Evolutionary conservation across 2,888 invertebrate species (phyloP), one percentile per base, ranked within the genome.

Genomic region (Ophraella communa): DNA sequence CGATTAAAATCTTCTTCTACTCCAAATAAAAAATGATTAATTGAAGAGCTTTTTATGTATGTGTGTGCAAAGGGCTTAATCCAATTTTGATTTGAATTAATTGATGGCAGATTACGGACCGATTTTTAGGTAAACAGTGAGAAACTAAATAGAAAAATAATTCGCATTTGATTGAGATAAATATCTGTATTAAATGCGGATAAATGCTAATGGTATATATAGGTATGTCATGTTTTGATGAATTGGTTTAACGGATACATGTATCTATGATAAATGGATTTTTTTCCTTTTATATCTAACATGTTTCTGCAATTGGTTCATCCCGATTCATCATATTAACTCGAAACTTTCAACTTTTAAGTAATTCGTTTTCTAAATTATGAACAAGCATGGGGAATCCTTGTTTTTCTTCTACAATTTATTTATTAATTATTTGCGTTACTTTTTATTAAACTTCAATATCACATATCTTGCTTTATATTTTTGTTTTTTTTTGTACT

Each of bases 1-100:
- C 65, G 62, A 66, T 68, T 64, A 62, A 60, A 60, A 54, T 57
- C n/a, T n/a, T n/a, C n/a, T n/a, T n/a, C n/a, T n/a, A n/a, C n/a
- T n/a, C 62, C 58, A 52, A 5, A 42, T 17, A 3, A 23, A 47
- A 51, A 58, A 54, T 65, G 65, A 65, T 65, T 58, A 58, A 65
- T 65, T 27, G 53, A 5, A 21, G 24, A 11, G 23, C 21, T 23
- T 39, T 23, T 18, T 45, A 17, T 24, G 35, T 45, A 45, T 51
- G 17, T 53, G 49, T 39, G 14, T 18, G 35, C 44, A 42, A 49
- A 35, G 11, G 30, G 45, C 44, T 44, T 18, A 33, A 65, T 65
- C 45, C 33, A 14, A 27, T 54, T 58, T 62, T 62, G 58, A 65
- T 65, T 35, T 14, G 47, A 33, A 61, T 61, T 23, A 33, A 55